phyloP scores from a whole-genome alignment of 2,113 vertebrate species.

The Butorides virescens region DNA sequence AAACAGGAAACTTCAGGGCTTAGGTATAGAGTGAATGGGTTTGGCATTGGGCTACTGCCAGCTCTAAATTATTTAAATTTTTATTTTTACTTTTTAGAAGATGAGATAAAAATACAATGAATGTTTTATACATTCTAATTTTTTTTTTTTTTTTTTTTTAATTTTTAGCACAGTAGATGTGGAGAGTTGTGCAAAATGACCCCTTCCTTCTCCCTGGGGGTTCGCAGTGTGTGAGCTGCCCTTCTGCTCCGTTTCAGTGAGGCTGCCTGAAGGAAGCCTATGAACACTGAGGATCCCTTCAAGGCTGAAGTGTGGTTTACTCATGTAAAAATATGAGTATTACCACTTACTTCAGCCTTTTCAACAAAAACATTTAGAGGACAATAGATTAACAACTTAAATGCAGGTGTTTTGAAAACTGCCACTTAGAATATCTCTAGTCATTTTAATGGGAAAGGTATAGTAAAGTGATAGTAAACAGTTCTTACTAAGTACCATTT shows the following conservation, averaged over 20 bases:
- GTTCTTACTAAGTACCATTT: background rate
- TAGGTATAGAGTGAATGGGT: background rate
- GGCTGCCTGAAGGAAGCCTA: background rate
- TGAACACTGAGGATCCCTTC: background rate
- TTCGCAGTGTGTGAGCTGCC: background rate
- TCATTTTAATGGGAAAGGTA: background rate
- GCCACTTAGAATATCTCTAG: background rate
- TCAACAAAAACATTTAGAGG: background rate
- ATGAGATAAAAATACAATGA: background rate
- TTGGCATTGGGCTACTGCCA: background rate
- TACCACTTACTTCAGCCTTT: background rate
- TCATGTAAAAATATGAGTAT: background rate
- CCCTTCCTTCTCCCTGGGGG: background rate
- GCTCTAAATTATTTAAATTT: background rate
- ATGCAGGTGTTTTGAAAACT: background rate
- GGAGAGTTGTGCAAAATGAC: background rate
- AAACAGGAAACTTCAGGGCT: background rate
- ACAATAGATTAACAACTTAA: rapidly evolving
- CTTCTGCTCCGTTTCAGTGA: background rate
- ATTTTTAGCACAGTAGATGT: background rate
- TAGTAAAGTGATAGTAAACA: background rate
- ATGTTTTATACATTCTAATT: background rate
- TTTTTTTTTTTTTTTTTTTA: background rate
- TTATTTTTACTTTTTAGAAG: background rate
- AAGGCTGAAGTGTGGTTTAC: background rate